Conservation (phyloP, 2,113 vertebrate species). For the Planiliza haematocheilus region DNA sequence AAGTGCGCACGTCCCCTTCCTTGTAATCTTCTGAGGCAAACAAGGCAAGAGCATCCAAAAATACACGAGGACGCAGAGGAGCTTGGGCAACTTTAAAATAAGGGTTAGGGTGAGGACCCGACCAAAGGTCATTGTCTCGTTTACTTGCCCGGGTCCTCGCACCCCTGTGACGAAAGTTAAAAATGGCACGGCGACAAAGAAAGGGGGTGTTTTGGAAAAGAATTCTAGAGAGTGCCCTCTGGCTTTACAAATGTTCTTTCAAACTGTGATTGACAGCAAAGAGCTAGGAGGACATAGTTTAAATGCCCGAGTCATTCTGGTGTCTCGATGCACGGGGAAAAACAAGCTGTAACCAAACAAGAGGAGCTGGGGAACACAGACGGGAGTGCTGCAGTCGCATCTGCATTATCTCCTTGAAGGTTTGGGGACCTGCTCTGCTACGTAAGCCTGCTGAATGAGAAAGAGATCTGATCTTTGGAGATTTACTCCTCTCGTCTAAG, state of each 20-base stretch:
- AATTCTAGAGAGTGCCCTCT: background rate
- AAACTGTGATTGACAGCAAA: conserved; percentile 55
- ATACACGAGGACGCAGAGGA: conserved; percentile 1
- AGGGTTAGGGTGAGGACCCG: conserved; percentile 30
- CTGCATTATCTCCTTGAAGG: conserved; percentile 36
- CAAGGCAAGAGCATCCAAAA: conserved; percentile 7
- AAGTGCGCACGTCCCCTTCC: background rate
- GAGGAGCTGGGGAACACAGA: conserved; percentile 1
- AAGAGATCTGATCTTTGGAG: conserved; percentile 58
- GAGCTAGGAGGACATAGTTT: conserved; percentile 47
- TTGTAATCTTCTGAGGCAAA: background rate
- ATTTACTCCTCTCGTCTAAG: conserved; percentile 57
- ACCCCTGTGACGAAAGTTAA: conserved; percentile 26
- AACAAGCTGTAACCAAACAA: conserved; percentile 25
- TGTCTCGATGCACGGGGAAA: conserved; percentile 15
- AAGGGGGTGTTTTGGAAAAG: background rate
- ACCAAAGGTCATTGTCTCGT: conserved; percentile 57
- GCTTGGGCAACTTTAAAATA: conserved; percentile 38
- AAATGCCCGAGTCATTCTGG: conserved; percentile 50
- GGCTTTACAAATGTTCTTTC: conserved; percentile 11
- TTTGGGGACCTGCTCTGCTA: conserved; percentile 40
- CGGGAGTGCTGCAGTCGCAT: conserved; percentile 19
- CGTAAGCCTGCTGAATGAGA: conserved; percentile 43
- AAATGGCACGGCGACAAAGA: background rate
- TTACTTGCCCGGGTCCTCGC: conserved; percentile 40